These are phyloP conservation scores for Hydrocynus forskahlii DNA, from an alignment of 2,797 vertebrate genomes.

Conservation along the genomic window DNA sequence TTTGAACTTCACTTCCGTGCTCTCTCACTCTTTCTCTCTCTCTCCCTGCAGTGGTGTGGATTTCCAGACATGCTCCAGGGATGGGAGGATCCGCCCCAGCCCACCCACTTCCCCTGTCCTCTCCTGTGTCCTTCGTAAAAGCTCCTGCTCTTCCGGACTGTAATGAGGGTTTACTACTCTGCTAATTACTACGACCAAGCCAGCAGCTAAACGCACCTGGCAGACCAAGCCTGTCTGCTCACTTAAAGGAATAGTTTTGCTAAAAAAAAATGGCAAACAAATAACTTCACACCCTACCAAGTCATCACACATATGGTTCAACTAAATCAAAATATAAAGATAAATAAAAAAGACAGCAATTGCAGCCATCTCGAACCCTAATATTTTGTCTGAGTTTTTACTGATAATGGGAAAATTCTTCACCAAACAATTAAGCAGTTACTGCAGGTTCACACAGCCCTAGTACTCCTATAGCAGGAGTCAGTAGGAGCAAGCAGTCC, in stretches of 20 bases:
- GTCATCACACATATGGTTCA: not conserved
- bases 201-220: constrained; percentile 87
- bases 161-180: constrained; percentile 59
- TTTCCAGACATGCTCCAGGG: constrained; percentile 56
- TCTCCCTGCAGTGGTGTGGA: constrained; percentile 30
- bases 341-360: not conserved
- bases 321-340: not conserved
- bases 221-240: constrained; percentile 36
- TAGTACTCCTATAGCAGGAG: constrained; percentile 5
- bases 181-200: constrained; percentile 78
- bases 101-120: constrained; percentile 55
- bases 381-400: not conserved
- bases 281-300: not conserved
- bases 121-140: constrained; percentile 63
- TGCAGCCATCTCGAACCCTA: not conserved
- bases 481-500: constrained; percentile 26
- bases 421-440: not conserved
- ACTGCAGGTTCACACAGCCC: not conserved
- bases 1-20: not conserved
- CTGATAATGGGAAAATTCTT: not conserved
- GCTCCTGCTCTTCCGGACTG: constrained; percentile 52
- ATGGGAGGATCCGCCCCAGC: constrained; percentile 48
- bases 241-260: not conserved
- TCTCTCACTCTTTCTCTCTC: not conserved
- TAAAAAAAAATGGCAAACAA: not conserved